These are phyloP conservation scores for Drosophila nebulosa DNA, from an alignment of 1,140 invertebrate genomes.

Conservation along the genomic window DNA sequence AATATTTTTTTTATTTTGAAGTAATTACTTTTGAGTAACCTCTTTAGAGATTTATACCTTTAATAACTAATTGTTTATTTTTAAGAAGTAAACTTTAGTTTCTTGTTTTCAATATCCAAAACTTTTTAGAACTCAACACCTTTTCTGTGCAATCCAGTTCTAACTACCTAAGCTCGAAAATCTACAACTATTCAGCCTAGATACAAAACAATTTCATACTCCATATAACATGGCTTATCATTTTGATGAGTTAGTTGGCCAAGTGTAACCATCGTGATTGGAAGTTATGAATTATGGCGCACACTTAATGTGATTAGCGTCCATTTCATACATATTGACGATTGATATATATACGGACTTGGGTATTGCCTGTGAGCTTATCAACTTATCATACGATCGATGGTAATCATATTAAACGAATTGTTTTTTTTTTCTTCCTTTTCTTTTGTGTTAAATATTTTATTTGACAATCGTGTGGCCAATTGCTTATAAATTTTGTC, in stretches of 20 bases:
- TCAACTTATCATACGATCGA: constrained; percentile 39
- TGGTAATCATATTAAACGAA: constrained; percentile 29
- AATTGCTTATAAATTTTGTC: constrained; percentile 43
- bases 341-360: constrained; percentile 10
- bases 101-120: too few species aligned
- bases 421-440: constrained; percentile 6
- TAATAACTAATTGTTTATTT: too few species aligned
- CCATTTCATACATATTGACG: constrained; percentile 22
- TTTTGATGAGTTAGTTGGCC: constrained; percentile 12
- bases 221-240: constrained; percentile 29
- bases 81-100: too few species aligned
- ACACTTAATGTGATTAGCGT: constrained; percentile 62
- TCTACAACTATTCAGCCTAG: not conserved
- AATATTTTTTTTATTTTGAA: too few species aligned
- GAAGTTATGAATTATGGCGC: constrained; percentile 44
- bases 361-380: constrained; percentile 25
- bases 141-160: too few species aligned
- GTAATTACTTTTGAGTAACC: too few species aligned
- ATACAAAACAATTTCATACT: not conserved
- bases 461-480: constrained; percentile 42
- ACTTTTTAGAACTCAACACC: too few species aligned
- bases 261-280: constrained; percentile 37
- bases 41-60: too few species aligned
- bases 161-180: too few species aligned
- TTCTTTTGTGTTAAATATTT: constrained; percentile 5